Percentiles rank a stretch among this genome's conserved stretches.
These are phyloP conservation scores for Euphonia xanthogaster DNA, from an alignment of 2,797 vertebrate genomes.

Conservation along the genomic window DNA sequence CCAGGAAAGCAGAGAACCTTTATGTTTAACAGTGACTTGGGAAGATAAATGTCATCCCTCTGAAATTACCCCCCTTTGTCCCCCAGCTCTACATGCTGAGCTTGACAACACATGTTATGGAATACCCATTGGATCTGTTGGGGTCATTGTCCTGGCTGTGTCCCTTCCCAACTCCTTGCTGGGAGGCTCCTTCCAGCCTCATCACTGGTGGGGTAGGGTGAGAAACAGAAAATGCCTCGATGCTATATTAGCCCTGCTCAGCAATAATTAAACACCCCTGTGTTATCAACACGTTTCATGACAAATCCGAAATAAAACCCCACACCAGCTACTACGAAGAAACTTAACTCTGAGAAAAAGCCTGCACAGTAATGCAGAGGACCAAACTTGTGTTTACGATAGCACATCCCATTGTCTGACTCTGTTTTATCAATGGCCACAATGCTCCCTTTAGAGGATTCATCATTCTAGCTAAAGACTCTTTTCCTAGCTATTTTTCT, in stretches of 20 bases:
- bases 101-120: not conserved
- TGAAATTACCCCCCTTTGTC: rapidly evolving
- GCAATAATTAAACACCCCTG: not conserved
- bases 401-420: not conserved
- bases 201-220: rapidly evolving
- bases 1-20: not conserved
- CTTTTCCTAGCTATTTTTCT: not conserved
- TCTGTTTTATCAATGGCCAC: not conserved
- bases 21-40: rapidly evolving
- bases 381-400: not conserved
- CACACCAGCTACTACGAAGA: not conserved
- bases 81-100: not conserved
- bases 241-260: not conserved
- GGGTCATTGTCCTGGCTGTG: not conserved
- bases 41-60: rapidly evolving
- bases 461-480: not conserved
- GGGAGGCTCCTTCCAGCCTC: too few species aligned
- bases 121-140: not conserved
- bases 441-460: not conserved
- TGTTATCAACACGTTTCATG: not conserved
- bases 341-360: not conserved
- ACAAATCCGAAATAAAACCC: not conserved
- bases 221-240: not conserved
- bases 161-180: not conserved
- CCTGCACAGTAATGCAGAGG: not conserved